A percentile compares a stretch with the other conserved stretches of the same genome.
phyloP scores from a whole-genome alignment of 2,797 vertebrate genomes.

The Spheniscus humboldti region DNA sequence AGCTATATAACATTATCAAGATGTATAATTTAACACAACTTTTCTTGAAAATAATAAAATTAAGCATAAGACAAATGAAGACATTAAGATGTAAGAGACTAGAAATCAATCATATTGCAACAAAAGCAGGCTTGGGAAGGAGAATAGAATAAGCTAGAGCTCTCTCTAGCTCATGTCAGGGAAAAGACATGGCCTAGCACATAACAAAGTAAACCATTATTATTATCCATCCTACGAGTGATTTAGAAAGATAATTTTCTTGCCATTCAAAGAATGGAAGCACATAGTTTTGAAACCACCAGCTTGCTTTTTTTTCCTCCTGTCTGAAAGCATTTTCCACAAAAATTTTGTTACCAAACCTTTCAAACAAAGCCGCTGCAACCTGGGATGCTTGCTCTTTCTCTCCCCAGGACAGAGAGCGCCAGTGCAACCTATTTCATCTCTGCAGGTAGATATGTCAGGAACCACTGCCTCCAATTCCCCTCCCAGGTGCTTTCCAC shows the following conservation, averaged over 20 bases:
- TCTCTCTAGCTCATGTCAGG: background rate
- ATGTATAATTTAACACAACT: background rate
- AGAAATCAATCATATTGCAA: background rate
- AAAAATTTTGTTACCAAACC: background rate
- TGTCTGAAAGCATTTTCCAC: background rate
- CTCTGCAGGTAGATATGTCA: rapidly evolving
- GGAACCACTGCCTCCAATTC: background rate
- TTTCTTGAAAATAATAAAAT: background rate
- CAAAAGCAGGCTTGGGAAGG: background rate
- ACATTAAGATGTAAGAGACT: background rate
- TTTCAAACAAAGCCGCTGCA: background rate
- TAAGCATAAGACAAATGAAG: background rate
- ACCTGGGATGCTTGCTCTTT: background rate
- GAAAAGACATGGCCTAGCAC: background rate
- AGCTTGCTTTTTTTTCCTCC: background rate
- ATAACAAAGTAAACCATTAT: background rate
- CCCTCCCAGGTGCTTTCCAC: background rate
- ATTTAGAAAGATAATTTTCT: background rate
- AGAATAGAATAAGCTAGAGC: background rate
- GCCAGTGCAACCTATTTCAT: background rate
- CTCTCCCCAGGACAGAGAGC: background rate
- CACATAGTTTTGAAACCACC: background rate
- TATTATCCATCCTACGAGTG: background rate
- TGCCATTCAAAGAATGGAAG: background rate
- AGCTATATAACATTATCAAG: background rate